A percentile compares a stretch with the other conserved stretches of the same genome.
phyloP scores from a whole-genome alignment of 1,140 invertebrate genomes.

The Drosophila hydei region DNA sequence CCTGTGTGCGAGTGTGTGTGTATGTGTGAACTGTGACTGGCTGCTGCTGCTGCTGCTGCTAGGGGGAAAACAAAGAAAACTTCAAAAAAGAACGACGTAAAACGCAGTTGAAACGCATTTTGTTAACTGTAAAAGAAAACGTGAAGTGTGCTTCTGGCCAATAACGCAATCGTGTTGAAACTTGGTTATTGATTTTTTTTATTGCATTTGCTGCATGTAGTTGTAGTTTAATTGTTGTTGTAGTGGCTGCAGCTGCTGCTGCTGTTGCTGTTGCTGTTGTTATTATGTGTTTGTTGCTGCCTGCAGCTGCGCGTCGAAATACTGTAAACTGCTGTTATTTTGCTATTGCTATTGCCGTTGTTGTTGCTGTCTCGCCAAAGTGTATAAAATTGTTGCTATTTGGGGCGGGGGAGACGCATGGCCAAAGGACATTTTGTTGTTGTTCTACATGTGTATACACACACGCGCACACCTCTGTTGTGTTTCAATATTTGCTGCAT shows the following conservation, averaged over 20 bases:
- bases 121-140: constrained; percentile 22
- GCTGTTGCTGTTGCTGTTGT: constrained; percentile 1
- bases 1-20: constrained; percentile 16
- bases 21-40: constrained; percentile 68
- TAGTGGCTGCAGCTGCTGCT: constrained; percentile 45
- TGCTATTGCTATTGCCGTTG: constrained; percentile 32
- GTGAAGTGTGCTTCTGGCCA: constrained; percentile 20
- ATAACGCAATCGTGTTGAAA: constrained; percentile 35
- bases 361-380: constrained; percentile 21
- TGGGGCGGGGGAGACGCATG: background rate
- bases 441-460: constrained; percentile 12
- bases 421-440: constrained; percentile 30
- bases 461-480: too few species aligned
- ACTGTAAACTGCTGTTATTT: constrained; percentile 40
- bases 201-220: constrained; percentile 61
- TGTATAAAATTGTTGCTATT: constrained; percentile 56
- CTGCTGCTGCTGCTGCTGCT: constrained; percentile 51
- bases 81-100: constrained; percentile 79
- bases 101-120: constrained; percentile 60
- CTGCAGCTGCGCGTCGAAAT: constrained; percentile 72
- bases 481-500: constrained; percentile 42
- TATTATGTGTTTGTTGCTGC: constrained; percentile 10
- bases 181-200: constrained; percentile 71
- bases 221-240: constrained; percentile 56
- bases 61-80: constrained; percentile 81